Conservation (phyloP, 2,888 invertebrate species). For the Amphipyra tragopoginis region DNA sequence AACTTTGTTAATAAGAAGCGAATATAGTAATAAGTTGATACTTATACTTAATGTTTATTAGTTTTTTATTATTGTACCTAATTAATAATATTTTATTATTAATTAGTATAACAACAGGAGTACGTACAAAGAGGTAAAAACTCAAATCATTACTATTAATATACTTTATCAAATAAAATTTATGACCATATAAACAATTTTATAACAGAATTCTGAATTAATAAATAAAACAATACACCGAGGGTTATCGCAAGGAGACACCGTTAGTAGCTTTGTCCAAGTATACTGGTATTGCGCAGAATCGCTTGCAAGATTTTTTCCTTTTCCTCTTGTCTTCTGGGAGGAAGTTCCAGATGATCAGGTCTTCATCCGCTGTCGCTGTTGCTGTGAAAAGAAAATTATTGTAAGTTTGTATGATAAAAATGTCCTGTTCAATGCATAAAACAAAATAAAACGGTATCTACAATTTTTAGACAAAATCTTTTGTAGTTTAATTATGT, state of each 20-base stretch:
- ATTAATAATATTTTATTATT: no score
- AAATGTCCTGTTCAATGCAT: no score
- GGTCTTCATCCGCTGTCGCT: constrained; percentile 83
- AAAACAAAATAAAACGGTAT: no score
- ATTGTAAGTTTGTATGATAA: background rate
- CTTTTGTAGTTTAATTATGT: no score
- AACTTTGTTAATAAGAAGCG: no score
- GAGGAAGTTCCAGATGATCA: constrained; percentile 87
- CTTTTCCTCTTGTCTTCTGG: constrained; percentile 75
- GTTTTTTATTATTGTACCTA: no score
- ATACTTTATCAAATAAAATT: constrained; percentile 39
- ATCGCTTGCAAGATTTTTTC: constrained; percentile 64
- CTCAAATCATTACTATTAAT: no score
- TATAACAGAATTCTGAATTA: constrained; percentile 37
- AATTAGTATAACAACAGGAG: no score
- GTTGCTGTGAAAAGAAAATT: constrained; percentile 69
- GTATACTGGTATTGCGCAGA: constrained; percentile 75
- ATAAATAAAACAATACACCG: constrained; percentile 15
- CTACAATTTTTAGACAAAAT: no score
- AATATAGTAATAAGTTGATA: no score
- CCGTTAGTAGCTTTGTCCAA: constrained; percentile 73
- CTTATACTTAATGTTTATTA: no score
- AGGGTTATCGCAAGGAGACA: constrained; percentile 66
- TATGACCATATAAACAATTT: constrained; percentile 48
- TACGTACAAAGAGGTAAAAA: no score